A percentile compares a stretch with the other conserved stretches of the same genome.
Conservation (phyloP, 2,113 vertebrate genomes). For the Entomyzon cyanotis region DNA sequence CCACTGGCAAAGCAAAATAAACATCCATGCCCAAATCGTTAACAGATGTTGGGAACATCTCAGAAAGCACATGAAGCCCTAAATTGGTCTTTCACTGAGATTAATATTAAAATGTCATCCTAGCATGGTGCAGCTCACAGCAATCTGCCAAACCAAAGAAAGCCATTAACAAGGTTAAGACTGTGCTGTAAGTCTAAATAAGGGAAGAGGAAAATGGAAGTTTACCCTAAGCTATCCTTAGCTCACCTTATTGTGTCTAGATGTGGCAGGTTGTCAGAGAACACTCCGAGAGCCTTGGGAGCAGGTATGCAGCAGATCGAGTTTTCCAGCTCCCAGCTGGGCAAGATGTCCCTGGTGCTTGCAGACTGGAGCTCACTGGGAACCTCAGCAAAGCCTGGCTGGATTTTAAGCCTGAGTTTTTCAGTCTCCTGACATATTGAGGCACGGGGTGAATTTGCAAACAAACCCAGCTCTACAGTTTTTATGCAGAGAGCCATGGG, state of each 20-base stretch:
- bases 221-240: constrained; percentile 25
- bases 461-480: not conserved
- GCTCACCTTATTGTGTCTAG: constrained; percentile 4
- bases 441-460: not conserved
- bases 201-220: constrained; percentile 7
- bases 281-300: not conserved
- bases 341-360: not conserved
- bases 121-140: not conserved
- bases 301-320: not conserved
- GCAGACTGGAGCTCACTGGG: not conserved
- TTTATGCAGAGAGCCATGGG: not conserved
- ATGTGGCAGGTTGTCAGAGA: not conserved
- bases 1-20: not conserved
- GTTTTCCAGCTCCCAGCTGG: not conserved
- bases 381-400: not conserved
- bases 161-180: not conserved
- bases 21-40: not conserved
- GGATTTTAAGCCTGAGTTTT: not conserved
- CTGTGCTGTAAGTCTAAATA: not conserved
- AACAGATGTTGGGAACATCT: constrained; percentile 9
- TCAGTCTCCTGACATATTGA: not conserved
- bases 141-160: not conserved
- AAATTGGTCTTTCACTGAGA: not conserved
- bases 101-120: not conserved
- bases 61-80: not conserved